Evolutionary conservation across 30 jellyfish, hydroid and myxozoan genomes (phyloP).

Genomic region (Morbakka virulenta): DNA sequence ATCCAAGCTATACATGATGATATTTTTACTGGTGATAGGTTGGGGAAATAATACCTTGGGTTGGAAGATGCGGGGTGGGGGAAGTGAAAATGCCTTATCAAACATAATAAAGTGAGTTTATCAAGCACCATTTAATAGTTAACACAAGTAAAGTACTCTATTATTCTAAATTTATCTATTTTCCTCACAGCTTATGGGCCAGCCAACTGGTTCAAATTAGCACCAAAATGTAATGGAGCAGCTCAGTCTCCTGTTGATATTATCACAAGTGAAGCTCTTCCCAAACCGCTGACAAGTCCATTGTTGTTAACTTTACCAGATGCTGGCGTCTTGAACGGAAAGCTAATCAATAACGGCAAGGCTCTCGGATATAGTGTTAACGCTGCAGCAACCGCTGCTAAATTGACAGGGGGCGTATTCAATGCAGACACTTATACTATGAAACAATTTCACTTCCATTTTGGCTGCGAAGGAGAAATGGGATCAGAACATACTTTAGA

Average conservation of each 20-base stretch:
- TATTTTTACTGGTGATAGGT: no score
- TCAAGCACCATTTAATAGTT: no score
- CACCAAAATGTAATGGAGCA: conserved; percentile 70
- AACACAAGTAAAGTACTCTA: no score
- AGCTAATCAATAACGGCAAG: conserved; percentile 84
- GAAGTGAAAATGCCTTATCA: no score
- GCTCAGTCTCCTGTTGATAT: conserved; percentile 93
- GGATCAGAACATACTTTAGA: conserved; percentile 97
- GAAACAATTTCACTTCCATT: conserved; percentile 92
- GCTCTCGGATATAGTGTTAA: conserved; percentile 79
- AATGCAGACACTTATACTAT: conserved; percentile 39
- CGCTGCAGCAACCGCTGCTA: conserved; percentile 27
- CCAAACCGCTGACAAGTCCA: conserved; percentile 33
- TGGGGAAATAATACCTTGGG: no score
- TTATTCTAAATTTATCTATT: not conserved
- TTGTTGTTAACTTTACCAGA: conserved; percentile 20
- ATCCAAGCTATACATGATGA: no score
- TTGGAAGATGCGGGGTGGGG: no score
- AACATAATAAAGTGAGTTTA: no score
- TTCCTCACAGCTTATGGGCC: conserved; percentile 85
- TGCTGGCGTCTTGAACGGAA: conserved; percentile 56
- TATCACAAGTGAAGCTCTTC: conserved; percentile 5
- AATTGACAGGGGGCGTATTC: conserved; percentile 59
- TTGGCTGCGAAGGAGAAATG: conserved; percentile 84
- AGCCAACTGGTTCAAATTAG: conserved; percentile 57